These are phyloP conservation scores for Platycheirus rosarum DNA, from an alignment of 2,888 invertebrate species.

Conservation along the genomic window DNA sequence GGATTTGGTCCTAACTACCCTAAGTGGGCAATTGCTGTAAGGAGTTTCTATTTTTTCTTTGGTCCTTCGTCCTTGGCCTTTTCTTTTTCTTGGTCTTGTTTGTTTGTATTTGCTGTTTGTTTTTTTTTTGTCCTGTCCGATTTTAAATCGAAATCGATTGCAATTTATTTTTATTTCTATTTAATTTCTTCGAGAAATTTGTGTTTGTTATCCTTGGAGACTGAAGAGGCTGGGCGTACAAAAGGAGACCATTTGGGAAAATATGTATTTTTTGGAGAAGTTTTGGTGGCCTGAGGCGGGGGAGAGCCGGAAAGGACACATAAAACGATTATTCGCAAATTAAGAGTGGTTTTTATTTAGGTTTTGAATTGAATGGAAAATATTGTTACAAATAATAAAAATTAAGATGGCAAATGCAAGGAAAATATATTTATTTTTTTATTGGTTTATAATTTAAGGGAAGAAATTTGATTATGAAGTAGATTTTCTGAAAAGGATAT, in stretches of 20 bases:
- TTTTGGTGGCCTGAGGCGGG: not conserved
- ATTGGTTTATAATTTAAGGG: no score
- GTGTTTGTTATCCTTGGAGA: constrained; percentile 49
- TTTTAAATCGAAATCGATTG: constrained; percentile 57
- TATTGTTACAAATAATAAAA: not conserved
- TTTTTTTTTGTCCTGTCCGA: constrained; percentile 23
- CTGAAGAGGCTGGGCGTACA: constrained; percentile 1
- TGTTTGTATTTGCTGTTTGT: constrained; percentile 2
- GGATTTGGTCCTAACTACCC: constrained; percentile 69
- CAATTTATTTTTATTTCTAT: constrained; percentile 72
- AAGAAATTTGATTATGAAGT: no score
- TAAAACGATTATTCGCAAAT: constrained; percentile 28
- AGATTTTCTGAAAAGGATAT: no score
- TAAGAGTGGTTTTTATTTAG: constrained; percentile 22
- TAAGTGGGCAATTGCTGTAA: constrained; percentile 70
- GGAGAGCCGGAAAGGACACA: not conserved
- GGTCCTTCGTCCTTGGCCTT: constrained; percentile 14
- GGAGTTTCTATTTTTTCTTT: constrained; percentile 34
- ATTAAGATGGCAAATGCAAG: no score
- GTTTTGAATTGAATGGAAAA: constrained; percentile 24
- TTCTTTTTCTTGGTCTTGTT: constrained; percentile 15
- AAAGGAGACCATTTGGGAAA: constrained; percentile 41
- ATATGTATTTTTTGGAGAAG: constrained; percentile 40
- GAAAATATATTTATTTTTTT: no score
- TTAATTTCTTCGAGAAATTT: constrained; percentile 55